Evolutionary conservation across 64 coral and sea anemone species (phyloP).

Genomic region (Stylophora pistillata): DNA sequence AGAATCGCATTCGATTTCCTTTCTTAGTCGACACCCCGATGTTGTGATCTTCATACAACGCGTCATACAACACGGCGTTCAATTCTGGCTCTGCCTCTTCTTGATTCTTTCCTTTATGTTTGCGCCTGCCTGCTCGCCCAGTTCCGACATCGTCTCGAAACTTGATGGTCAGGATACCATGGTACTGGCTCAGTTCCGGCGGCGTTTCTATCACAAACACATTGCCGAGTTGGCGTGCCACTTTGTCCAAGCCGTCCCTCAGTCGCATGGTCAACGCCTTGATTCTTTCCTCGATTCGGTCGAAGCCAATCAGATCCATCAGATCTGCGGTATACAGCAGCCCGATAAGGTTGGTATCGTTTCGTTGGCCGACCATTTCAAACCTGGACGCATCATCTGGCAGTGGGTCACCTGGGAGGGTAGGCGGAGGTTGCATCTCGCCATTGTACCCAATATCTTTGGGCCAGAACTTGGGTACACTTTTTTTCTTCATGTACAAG

Average conservation of each 20-base stretch:
- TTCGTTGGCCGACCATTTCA: slow-evolving; percentile 41
- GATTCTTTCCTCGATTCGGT: slow-evolving; percentile 19
- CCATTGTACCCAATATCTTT: slow-evolving; percentile 57
- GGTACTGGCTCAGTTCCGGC: background rate
- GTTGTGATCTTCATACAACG: slow-evolving; percentile 4
- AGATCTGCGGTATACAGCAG: slow-evolving; percentile 44
- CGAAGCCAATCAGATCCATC: slow-evolving; percentile 31
- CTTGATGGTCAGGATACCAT: slow-evolving; percentile 23
- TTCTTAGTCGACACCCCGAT: slow-evolving; percentile 20
- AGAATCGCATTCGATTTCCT: background rate
- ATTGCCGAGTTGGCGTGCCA: background rate
- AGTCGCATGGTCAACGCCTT: background rate
- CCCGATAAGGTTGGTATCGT: slow-evolving; percentile 25
- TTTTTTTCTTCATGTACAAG: slow-evolving; percentile 36
- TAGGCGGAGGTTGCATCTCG: slow-evolving; percentile 25
- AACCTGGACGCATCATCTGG: slow-evolving; percentile 25
- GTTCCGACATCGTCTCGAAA: background rate
- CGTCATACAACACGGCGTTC: background rate
- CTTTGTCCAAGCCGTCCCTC: background rate
- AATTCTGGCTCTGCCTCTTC: background rate
- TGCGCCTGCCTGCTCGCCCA: background rate
- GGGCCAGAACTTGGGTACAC: slow-evolving; percentile 35
- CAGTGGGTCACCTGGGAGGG: slow-evolving; percentile 1
- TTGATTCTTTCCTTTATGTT: background rate
- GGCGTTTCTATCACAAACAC: slow-evolving; percentile 16